These are phyloP conservation scores for Columbina picui DNA, from an alignment of 2,113 vertebrate species.

Conservation along the genomic window DNA sequence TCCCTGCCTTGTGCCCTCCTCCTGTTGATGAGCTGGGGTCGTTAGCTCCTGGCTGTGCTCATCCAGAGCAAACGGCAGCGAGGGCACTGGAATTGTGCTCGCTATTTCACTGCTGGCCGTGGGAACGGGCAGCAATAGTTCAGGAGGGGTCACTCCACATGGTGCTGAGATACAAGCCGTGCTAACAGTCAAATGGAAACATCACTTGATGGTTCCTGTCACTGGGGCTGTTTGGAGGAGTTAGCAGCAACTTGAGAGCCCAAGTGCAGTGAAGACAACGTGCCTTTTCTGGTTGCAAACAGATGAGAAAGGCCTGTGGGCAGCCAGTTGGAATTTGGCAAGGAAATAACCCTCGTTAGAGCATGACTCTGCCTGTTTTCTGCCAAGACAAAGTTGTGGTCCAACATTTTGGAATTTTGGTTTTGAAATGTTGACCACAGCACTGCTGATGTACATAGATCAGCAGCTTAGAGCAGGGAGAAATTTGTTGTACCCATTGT, in stretches of 20 bases:
- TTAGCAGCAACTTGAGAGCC: background rate
- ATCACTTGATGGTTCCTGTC: background rate
- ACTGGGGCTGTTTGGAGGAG: background rate
- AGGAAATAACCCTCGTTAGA: background rate
- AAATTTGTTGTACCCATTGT: fast-evolving
- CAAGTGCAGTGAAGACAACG: background rate
- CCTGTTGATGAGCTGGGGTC: background rate
- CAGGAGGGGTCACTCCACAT: background rate
- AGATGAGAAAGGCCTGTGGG: background rate
- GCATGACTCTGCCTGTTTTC: fast-evolving
- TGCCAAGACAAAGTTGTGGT: background rate
- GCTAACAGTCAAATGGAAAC: background rate
- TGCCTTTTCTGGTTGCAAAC: background rate
- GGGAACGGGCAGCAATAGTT: background rate
- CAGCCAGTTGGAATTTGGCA: background rate
- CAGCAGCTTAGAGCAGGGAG: background rate
- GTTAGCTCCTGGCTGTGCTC: background rate
- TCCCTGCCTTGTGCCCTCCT: background rate
- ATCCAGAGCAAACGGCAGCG: background rate
- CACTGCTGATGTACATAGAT: too few species aligned
- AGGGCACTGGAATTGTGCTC: background rate
- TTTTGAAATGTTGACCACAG: background rate
- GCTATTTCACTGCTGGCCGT: background rate
- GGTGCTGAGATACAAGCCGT: background rate
- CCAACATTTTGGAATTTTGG: background rate